These are phyloP conservation scores for Athalia rosae DNA, from an alignment of 2,888 invertebrate species.

Conservation along the genomic window DNA sequence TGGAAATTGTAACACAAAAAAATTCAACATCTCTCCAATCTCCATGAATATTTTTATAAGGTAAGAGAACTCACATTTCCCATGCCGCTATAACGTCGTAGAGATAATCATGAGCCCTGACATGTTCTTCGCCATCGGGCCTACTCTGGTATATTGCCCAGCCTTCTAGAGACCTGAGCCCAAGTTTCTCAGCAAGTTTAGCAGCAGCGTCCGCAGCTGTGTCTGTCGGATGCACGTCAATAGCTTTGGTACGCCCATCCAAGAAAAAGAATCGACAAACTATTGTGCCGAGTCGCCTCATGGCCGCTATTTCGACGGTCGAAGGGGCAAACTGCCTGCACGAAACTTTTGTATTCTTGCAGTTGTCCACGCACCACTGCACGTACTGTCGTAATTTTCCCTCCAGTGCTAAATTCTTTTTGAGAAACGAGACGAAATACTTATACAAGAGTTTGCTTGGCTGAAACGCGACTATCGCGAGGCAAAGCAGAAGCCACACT, in stretches of 20 bases:
- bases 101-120: conserved; percentile 92
- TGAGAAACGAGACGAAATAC: conserved; percentile 86
- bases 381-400: conserved; percentile 88
- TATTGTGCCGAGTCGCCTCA: conserved; percentile 92
- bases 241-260: conserved; percentile 95
- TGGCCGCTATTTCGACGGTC: conserved; percentile 94
- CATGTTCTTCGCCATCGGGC: conserved; percentile 91
- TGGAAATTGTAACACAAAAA: conserved; percentile 52
- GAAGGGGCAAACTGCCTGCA: conserved; percentile 91
- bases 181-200: conserved; percentile 91
- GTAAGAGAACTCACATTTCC: conserved; percentile 83
- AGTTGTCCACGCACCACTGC: conserved; percentile 95
- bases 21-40: background rate
- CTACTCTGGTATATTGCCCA: conserved; percentile 97
- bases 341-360: conserved; percentile 88
- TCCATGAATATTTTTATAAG: background rate
- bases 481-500: conserved; percentile 91
- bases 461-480: conserved; percentile 94
- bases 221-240: conserved; percentile 96
- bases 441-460: conserved; percentile 89
- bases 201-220: conserved; percentile 93
- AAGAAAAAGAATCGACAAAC: conserved; percentile 96
- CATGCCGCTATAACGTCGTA: conserved; percentile 96
- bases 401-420: conserved; percentile 81
- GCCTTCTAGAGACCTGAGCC: conserved; percentile 88